Evolutionary conservation across 1,140 invertebrate genomes (phyloP).

Genomic region (Semibalanus balanoides): DNA sequence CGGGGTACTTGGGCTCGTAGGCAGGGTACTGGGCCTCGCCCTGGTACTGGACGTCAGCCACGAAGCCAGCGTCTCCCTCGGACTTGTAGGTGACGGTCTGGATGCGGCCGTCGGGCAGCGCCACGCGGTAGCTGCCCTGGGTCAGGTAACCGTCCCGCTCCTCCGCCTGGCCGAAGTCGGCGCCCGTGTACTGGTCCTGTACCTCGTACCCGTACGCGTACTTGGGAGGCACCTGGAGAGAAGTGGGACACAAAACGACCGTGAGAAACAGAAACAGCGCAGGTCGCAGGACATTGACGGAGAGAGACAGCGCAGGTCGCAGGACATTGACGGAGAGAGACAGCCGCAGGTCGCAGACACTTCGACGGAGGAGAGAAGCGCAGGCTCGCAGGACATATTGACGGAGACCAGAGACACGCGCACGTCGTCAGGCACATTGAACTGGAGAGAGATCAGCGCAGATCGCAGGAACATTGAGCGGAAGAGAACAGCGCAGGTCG

Average conservation of each 20-base stretch:
- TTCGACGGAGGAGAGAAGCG: too few species aligned
- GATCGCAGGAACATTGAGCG: too few species aligned
- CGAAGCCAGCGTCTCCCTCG: constrained; percentile 14
- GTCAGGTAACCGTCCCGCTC: constrained; percentile 18
- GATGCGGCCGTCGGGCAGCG: constrained; percentile 19
- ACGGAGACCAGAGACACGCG: too few species aligned
- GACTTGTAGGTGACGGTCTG: constrained; percentile 21
- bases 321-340: too few species aligned
- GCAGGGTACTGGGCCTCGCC: constrained; percentile 15
- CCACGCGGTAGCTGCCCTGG: constrained; percentile 18
- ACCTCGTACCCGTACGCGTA: constrained; percentile 19
- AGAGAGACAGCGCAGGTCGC: too few species aligned
- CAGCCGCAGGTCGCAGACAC: too few species aligned
- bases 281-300: too few species aligned
- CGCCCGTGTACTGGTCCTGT: constrained; percentile 18
- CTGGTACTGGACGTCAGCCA: constrained; percentile 18
- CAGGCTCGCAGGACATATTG: too few species aligned
- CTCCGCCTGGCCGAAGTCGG: constrained; percentile 20
- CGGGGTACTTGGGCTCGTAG: background rate
- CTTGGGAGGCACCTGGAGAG: constrained; percentile 12
- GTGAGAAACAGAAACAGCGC: background rate
- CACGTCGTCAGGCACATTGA: too few species aligned
- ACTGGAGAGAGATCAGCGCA: background rate
- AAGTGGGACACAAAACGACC: background rate
- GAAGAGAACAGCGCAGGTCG: too few species aligned